Evolutionary conservation across 23 tunicate species (phyloP).

Genomic region (Halocynthia roretzi): DNA sequence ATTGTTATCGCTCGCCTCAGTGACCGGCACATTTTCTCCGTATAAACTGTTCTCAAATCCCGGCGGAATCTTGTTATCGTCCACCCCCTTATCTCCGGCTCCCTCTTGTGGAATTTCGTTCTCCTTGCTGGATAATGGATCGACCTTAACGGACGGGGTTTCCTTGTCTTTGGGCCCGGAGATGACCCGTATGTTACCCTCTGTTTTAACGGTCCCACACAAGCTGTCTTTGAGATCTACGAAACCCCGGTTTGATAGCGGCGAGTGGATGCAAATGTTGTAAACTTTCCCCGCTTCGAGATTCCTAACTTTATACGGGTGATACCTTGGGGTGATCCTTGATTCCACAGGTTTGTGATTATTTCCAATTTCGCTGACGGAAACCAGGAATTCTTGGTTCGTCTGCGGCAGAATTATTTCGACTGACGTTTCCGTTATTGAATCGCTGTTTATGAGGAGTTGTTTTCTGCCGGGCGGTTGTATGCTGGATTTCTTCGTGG

Average conservation of each 20-base stretch:
- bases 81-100: too few relatives aligned
- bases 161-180: too few relatives aligned
- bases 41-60: background rate
- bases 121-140: too few relatives aligned
- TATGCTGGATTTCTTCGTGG: background rate
- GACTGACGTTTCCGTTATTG: constrained; percentile 44
- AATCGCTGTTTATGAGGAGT: constrained; percentile 20
- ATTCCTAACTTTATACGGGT: constrained; percentile 30
- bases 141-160: too few relatives aligned
- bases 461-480: background rate
- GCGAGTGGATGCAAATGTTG: constrained; percentile 55
- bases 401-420: constrained; percentile 44
- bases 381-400: constrained; percentile 25
- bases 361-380: constrained; percentile 27
- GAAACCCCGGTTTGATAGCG: constrained; percentile 7
- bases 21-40: background rate
- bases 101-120: too few relatives aligned
- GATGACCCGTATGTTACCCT: background rate
- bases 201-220: constrained; percentile 50
- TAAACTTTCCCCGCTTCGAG: constrained; percentile 47
- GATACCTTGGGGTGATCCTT: constrained; percentile 22
- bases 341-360: constrained; percentile 1
- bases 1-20: background rate
- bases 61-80: background rate
- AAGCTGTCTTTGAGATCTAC: constrained; percentile 29